A percentile compares a stretch with the other conserved stretches of the same genome.
phyloP scores from a whole-genome alignment of 2,888 invertebrate species.

The Ectemnius cavifrons region DNA sequence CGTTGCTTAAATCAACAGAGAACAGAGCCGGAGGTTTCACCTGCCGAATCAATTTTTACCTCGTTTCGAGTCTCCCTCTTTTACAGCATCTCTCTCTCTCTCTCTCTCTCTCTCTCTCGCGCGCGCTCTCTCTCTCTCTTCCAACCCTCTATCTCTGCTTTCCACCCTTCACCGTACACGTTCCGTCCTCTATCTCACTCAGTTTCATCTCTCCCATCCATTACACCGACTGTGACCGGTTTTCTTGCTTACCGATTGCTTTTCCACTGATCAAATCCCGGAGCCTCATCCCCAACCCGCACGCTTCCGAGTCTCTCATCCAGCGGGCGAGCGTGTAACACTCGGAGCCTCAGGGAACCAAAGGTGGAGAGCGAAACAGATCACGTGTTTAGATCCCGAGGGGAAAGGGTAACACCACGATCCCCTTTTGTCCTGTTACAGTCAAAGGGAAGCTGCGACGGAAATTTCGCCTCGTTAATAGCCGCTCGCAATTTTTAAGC shows the following conservation, averaged over 20 bases:
- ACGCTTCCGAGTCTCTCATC: too few species aligned
- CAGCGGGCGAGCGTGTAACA: neutral
- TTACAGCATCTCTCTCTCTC: conserved; percentile 22
- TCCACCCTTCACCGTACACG: conserved; percentile 3
- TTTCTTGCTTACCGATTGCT: conserved; percentile 55
- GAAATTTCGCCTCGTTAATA: too few species aligned
- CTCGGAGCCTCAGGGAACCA: neutral
- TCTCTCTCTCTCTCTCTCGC: conserved; percentile 19
- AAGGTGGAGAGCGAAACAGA: neutral
- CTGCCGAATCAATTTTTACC: conserved; percentile 70
- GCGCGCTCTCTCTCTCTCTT: conserved; percentile 19
- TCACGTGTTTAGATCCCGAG: neutral
- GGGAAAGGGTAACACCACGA: neutral
- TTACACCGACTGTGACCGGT: conserved; percentile 54
- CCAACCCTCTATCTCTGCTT: conserved; percentile 1
- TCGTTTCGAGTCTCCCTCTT: conserved; percentile 58
- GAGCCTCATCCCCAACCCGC: neutral
- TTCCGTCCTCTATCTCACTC: neutral
- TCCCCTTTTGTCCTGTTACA: neutral
- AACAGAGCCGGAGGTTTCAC: conserved; percentile 69
- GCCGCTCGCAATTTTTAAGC: too few species aligned
- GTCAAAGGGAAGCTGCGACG: too few species aligned
- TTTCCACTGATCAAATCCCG: conserved; percentile 44
- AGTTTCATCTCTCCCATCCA: conserved; percentile 15
- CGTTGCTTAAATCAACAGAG: conserved; percentile 70